Evolutionary conservation across 2,888 invertebrate genomes (phyloP).

Genomic region (Cotesia congregata): DNA sequence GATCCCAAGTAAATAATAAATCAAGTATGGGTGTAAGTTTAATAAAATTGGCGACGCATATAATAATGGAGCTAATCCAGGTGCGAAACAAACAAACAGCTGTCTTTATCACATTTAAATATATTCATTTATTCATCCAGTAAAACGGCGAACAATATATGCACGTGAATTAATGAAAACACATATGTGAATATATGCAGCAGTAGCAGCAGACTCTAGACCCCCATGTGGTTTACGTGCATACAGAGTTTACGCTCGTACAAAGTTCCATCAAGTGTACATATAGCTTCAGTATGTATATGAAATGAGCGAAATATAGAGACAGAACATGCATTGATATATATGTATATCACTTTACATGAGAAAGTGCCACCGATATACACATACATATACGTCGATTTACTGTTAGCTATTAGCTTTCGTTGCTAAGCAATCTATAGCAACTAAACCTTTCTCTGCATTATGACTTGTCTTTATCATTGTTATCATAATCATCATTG

Average conservation of each 20-base stretch:
- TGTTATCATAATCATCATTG: no score
- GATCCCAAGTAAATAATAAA: neutral
- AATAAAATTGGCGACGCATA: neutral
- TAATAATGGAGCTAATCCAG: constrained; percentile 26
- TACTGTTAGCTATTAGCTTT: constrained; percentile 63
- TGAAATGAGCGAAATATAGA: neutral
- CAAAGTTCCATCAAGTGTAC: constrained; percentile 17
- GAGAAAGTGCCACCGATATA: constrained; percentile 19
- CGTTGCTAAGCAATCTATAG: constrained; percentile 67
- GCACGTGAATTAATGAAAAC: constrained; percentile 40
- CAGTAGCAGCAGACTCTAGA: neutral
- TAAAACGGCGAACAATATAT: constrained; percentile 35
- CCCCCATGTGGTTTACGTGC: constrained; percentile 22
- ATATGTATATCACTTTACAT: constrained; percentile 31
- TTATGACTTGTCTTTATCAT: neutral
- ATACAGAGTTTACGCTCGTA: constrained; percentile 34
- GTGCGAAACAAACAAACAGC: constrained; percentile 36
- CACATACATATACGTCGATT: constrained; percentile 58
- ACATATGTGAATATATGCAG: constrained; percentile 34
- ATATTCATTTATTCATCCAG: constrained; percentile 46
- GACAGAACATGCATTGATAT: constrained; percentile 33
- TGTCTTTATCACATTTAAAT: constrained; percentile 45
- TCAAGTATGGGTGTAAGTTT: neutral
- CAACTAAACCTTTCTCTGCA: constrained; percentile 37
- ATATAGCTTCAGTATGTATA: neutral